phyloP scores from a whole-genome alignment of 1,140 invertebrate genomes.

The Asbolus verrucosus region DNA sequence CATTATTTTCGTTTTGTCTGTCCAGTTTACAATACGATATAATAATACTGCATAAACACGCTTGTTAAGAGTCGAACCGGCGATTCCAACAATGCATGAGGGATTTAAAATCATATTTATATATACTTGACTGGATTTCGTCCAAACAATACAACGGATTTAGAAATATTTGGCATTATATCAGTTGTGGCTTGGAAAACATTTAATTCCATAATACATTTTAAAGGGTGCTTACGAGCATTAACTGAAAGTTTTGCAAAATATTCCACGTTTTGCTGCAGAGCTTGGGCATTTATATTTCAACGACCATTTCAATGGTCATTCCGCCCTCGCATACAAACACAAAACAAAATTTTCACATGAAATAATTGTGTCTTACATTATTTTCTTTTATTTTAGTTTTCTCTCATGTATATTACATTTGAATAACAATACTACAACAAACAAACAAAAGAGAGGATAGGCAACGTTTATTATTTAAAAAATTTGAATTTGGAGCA shows the following conservation, averaged over 20 bases:
- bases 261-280: constrained; percentile 31
- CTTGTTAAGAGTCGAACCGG: constrained; percentile 35
- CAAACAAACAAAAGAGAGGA: too few relatives aligned
- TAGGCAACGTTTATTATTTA: too few relatives aligned
- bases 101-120: constrained; percentile 45
- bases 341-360: too few relatives aligned
- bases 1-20: constrained; percentile 36
- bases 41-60: constrained; percentile 33
- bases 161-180: constrained; percentile 37
- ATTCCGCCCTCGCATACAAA: too few relatives aligned
- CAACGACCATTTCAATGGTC: too few relatives aligned
- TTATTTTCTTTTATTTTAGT: too few relatives aligned
- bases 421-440: too few relatives aligned
- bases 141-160: constrained; percentile 42
- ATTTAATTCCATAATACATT: constrained; percentile 33
- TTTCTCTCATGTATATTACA: too few relatives aligned
- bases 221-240: constrained; percentile 30
- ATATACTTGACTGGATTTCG: constrained; percentile 42
- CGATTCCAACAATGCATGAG: constrained; percentile 43
- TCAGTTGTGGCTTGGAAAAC: constrained; percentile 34
- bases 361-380: too few relatives aligned
- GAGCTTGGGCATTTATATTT: constrained; percentile 16
- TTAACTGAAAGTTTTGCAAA: constrained; percentile 31
- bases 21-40: constrained; percentile 33
- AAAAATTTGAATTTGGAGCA: too few relatives aligned